Evolutionary conservation across 1,140 invertebrate species (phyloP).

Genomic region (Eubasilissa regina): DNA sequence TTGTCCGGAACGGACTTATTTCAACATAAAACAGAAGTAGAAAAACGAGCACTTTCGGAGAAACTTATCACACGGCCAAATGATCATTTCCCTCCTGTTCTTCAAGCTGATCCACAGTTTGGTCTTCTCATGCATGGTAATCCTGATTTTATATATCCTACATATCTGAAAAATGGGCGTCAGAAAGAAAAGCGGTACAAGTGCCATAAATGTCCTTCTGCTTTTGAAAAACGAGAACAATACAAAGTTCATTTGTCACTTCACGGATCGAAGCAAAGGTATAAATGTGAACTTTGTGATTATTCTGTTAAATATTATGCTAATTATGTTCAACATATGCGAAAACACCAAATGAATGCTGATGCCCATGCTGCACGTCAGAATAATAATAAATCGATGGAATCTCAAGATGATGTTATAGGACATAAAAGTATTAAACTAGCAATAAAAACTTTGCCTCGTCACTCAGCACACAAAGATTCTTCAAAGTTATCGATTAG

Average conservation of each 20-base stretch:
- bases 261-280: slow-evolving; percentile 88
- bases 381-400: slow-evolving; percentile 63
- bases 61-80: slow-evolving; percentile 70
- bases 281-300: slow-evolving; percentile 89
- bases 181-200: slow-evolving; percentile 86
- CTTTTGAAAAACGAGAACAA: slow-evolving; percentile 89
- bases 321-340: slow-evolving; percentile 86
- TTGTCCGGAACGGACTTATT: slow-evolving; percentile 77
- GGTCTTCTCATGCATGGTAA: slow-evolving; percentile 80
- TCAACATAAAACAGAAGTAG: slow-evolving; percentile 75
- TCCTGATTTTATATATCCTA: slow-evolving; percentile 84
- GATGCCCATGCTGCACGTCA: slow-evolving; percentile 76
- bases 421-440: slow-evolving; percentile 65
- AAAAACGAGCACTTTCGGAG: slow-evolving; percentile 70
- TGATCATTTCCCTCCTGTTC: slow-evolving; percentile 69
- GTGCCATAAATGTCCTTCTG: slow-evolving; percentile 90
- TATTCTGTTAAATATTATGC: slow-evolving; percentile 91
- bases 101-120: slow-evolving; percentile 78
- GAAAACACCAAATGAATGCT: slow-evolving; percentile 83
- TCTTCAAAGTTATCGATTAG: slow-evolving; percentile 71
- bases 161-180: slow-evolving; percentile 81
- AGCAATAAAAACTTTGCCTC: slow-evolving; percentile 71
- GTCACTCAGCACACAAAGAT: slow-evolving; percentile 65
- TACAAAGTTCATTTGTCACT: slow-evolving; percentile 87
- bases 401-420: slow-evolving; percentile 49